Evolutionary conservation across 2,797 vertebrate genomes (phyloP).

Genomic region (Austrolebias charrua): DNA sequence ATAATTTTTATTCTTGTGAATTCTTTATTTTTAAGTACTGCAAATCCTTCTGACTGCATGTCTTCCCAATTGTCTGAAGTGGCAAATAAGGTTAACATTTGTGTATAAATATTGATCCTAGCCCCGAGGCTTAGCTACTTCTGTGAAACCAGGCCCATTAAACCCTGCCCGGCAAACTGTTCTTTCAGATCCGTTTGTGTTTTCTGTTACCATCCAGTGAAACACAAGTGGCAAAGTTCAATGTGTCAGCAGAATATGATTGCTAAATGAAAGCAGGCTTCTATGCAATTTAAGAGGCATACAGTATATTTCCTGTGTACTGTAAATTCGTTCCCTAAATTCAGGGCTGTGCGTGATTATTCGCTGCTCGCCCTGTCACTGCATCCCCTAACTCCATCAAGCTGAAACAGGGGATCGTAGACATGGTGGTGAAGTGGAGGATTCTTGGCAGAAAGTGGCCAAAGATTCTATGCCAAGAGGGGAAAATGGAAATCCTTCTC

Average conservation of each 20-base stretch:
- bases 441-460: constrained; percentile 79
- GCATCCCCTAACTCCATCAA: constrained; percentile 72
- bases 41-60: constrained; percentile 20
- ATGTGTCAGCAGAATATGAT: constrained; percentile 16
- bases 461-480: constrained; percentile 82
- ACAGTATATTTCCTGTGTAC: constrained; percentile 68
- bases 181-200: constrained; percentile 35
- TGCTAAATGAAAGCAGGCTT: constrained; percentile 27
- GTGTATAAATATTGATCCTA: constrained; percentile 52
- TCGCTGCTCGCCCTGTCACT: constrained; percentile 59
- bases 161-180: constrained; percentile 43
- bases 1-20: constrained; percentile 14
- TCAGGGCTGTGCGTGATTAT: constrained; percentile 79
- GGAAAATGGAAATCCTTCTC: constrained; percentile 84
- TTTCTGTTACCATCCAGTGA: constrained; percentile 37
- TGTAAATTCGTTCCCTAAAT: constrained; percentile 77
- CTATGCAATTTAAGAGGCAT: constrained; percentile 36
- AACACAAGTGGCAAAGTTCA: constrained; percentile 29
- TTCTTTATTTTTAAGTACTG: constrained; percentile 25
- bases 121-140: constrained; percentile 41
- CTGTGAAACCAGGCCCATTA: constrained; percentile 52
- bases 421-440: constrained; percentile 50
- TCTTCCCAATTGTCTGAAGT: constrained; percentile 40
- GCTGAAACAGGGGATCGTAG: constrained; percentile 26
- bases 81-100: constrained; percentile 58